Evolutionary conservation across 2,113 vertebrate species (phyloP).

Genomic region (Eretmochelys imbricata): DNA sequence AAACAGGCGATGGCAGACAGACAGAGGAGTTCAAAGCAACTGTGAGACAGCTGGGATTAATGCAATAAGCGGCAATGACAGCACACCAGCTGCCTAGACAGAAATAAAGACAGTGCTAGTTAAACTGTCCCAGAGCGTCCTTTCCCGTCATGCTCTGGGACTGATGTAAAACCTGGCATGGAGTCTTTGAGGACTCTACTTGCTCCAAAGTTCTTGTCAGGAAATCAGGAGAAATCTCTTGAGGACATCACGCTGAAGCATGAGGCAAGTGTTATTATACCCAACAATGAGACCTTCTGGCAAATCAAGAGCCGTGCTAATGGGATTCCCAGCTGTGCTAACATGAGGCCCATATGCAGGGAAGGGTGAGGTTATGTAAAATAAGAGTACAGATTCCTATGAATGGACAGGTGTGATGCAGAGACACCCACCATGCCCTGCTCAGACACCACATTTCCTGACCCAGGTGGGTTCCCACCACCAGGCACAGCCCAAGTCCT

Average conservation of each 20-base stretch:
- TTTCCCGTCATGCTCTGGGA: neutral
- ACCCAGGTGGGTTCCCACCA: neutral
- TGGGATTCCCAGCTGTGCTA: too few relatives aligned
- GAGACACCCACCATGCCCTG: fast-evolving
- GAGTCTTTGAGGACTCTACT: neutral
- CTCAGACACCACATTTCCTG: fast-evolving
- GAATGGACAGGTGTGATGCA: neutral
- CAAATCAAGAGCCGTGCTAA: neutral
- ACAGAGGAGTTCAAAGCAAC: neutral
- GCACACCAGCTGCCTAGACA: neutral
- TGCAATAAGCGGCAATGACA: neutral
- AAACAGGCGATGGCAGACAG: neutral
- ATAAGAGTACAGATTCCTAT: neutral
- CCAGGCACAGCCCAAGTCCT: fast-evolving
- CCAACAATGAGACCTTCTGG: neutral
- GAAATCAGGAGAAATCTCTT: neutral
- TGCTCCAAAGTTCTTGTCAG: neutral
- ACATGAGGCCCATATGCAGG: neutral
- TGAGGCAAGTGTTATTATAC: neutral
- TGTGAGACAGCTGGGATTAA: neutral
- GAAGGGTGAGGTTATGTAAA: neutral
- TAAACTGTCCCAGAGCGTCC: neutral
- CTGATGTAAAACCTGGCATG: neutral
- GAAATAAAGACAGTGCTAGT: neutral
- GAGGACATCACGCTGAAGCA: neutral